Base-by-base conservation (phyloP, 2,888 invertebrate species). In the Amblyjoppa proteus region DNA sequence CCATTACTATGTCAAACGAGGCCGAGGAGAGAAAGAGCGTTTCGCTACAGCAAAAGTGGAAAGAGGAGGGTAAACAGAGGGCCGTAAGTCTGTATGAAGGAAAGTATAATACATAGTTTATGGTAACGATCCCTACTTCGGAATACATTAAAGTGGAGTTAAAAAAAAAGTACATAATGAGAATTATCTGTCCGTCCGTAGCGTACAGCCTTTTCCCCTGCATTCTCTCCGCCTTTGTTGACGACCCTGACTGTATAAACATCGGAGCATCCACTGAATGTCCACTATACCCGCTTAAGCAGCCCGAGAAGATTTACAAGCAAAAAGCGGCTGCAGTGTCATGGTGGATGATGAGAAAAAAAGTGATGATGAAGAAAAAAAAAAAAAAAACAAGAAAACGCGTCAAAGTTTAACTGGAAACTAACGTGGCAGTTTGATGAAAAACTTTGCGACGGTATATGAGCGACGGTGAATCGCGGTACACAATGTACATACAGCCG, bases 351-450 rank as follows among this genome's bases (percentile, higher is more conserved):
- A 41, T 28, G 31, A 20, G 31, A 56, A 53, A 56, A 51, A 70
- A 51, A 16, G 28, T 45, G 45, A 13, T 0, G 13, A 45, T 3
- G 13, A 68, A 25, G 2, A 53, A 7, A 53, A 34, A 70, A 53
- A 7, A 53, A 34, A 70, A 70, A 75, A 64, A 20, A 20, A 70
- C 64, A 64, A 49, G 31, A 16, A 61, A 61, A 16, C 34, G n/a
- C 34, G 9, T 28, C 31, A 75, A 75, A 45, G 45, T 75, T 64
- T 28, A 61, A 79, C 56, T 61, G 58, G 51, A 45, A 69, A 68
- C 20, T 79, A 74, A 79, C 83, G 74, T 41, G 78, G 41, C 51
- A 58, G 68, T 83, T 83, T 78, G 45, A 79, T 58, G 41, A 66
- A 83, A 83, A 83, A 68, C 68, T 83, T 58, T 68, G 68, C 25